Evolutionary conservation across 2,888 invertebrate genomes (phyloP), one percentile per base, ranked within the genome.

Genomic region (Gisinianus flammeolus): DNA sequence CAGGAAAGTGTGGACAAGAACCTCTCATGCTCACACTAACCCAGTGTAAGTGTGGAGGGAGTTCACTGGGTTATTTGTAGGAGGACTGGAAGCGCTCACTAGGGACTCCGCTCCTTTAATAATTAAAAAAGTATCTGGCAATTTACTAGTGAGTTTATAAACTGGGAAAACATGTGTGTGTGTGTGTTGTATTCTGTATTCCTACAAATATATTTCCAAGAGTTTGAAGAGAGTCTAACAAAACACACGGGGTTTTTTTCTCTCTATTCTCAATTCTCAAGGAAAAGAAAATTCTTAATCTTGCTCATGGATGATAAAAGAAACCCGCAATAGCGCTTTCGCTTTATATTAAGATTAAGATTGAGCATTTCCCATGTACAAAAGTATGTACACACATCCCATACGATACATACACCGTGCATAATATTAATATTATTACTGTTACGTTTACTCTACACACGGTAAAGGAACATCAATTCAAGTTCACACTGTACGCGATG

Each of bases 91-190:
- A 70, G 31, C 54, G 31, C 71, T 24, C 71, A 56, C 71, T 28
- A 10, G 71, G 71, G 71, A 71, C 54, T 19, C 22, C 1, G 56
- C n/a, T 62, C 26, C n/a, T 62, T 73, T 73, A 73, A 73, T 73
- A 73, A 73, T 73, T 73, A 73, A 73, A 73, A 73, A 73, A 73
- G 73, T 62, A 73, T 73, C 22, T 62, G 35, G 62, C 35, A 73
- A 58, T 73, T 73, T 64, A 62, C n/a, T 35, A 35, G 22, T 31
- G 30, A 44, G 56, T 71, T 71, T 71, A 52, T 44, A 70, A 70
- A 70, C 10, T 26, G 71, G 16, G 71, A 31, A 71, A 71, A 71
- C 71, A 71, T 56, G 71, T 71, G 73, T 62, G 35, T 0, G 33
- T n/a, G 30, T n/a, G 22, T 19, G 31, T n/a, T n/a, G n/a, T n/a